Percentiles rank a stretch among this genome's conserved stretches.
These are phyloP conservation scores for Macropodus opercularis DNA, from an alignment of 2,797 vertebrate genomes.

Conservation along the genomic window DNA sequence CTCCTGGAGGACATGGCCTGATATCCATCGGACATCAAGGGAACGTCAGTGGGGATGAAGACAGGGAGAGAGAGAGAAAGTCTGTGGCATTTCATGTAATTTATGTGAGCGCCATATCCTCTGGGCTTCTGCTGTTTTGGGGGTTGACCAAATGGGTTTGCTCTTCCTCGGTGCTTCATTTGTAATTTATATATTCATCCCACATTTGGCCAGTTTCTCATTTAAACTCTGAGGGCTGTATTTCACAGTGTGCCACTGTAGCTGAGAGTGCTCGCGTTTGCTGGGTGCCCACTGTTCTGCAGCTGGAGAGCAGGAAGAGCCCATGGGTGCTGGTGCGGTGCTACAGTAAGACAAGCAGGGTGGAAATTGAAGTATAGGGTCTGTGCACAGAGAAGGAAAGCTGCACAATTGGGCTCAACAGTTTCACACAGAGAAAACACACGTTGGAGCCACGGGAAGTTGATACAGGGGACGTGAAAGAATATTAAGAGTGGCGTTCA, in stretches of 20 bases:
- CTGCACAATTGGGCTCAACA: constrained; percentile 25
- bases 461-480: constrained; percentile 9
- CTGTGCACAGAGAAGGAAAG: neutral
- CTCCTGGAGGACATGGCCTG: constrained; percentile 71
- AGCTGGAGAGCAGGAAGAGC: constrained; percentile 29
- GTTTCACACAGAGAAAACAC: constrained; percentile 26
- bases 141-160: constrained; percentile 18
- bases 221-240: constrained; percentile 36
- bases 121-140: constrained; percentile 39
- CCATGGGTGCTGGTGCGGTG: constrained; percentile 22
- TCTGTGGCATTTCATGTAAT: constrained; percentile 45
- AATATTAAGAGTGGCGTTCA: constrained; percentile 1
- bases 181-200: constrained; percentile 37
- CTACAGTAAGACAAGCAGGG: constrained; percentile 12
- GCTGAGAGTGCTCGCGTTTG: constrained; percentile 35
- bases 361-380: constrained; percentile 35
- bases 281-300: constrained; percentile 28
- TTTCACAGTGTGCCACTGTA: constrained; percentile 21
- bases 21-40: constrained; percentile 69
- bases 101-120: constrained; percentile 43
- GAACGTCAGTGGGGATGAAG: constrained; percentile 57
- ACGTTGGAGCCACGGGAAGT: constrained; percentile 7
- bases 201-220: constrained; percentile 41
- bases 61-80: constrained; percentile 37
- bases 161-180: constrained; percentile 20